Evolutionary conservation across 2,888 invertebrate genomes (phyloP).

Genomic region (Ochlodes sylvanus): DNA sequence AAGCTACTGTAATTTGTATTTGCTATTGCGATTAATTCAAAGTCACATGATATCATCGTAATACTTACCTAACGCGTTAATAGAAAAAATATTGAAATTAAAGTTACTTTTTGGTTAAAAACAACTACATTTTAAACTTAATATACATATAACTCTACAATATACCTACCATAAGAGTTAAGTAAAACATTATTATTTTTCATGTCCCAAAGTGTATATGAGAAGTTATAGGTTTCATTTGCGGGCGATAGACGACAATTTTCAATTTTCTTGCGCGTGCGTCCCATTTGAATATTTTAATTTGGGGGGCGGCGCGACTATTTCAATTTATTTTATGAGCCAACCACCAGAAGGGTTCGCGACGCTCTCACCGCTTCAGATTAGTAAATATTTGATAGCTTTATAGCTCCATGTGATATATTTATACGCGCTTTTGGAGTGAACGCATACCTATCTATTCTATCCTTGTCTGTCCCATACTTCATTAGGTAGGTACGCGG

Average conservation of each 20-base stretch:
- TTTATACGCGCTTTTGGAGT: slow-evolving; percentile 74
- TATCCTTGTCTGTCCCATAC: slow-evolving; percentile 39
- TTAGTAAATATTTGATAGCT: slow-evolving; percentile 86
- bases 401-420: slow-evolving; percentile 81
- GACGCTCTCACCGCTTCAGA: slow-evolving; percentile 79
- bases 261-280: slow-evolving; percentile 86
- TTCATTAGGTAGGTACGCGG: slow-evolving; percentile 41
- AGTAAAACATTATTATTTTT: slow-evolving; percentile 10
- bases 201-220: slow-evolving; percentile 65
- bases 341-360: slow-evolving; percentile 79
- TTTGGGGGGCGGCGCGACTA: slow-evolving; percentile 85
- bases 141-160: no score
- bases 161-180: neutral
- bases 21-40: no score
- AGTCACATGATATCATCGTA: no score
- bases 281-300: slow-evolving; percentile 86
- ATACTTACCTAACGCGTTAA: no score
- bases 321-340: slow-evolving; percentile 86
- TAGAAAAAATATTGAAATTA: no score
- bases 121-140: no score
- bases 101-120: no score
- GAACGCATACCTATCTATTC: slow-evolving; percentile 55
- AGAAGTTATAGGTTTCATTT: slow-evolving; percentile 85
- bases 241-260: slow-evolving; percentile 85
- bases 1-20: no score